Conservation (phyloP, 2,113 vertebrate species). For the Callaeas wilsoni region DNA sequence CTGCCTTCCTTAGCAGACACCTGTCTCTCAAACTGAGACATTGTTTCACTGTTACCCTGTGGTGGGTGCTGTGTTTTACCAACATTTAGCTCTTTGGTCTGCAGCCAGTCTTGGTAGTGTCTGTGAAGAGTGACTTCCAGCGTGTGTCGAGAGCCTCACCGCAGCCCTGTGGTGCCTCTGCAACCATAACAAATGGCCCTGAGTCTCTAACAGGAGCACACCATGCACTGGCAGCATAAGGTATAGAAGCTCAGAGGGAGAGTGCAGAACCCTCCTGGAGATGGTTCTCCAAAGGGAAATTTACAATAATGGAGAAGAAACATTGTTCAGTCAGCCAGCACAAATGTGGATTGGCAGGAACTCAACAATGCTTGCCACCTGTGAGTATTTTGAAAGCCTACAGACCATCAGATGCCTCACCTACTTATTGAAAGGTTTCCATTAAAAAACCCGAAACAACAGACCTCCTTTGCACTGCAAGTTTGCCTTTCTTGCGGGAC, state of each 20-base stretch:
- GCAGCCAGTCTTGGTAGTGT: not conserved
- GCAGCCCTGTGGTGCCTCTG: not conserved
- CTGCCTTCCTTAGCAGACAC: too few relatives aligned
- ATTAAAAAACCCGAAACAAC: not conserved
- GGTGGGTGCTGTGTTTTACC: not conserved
- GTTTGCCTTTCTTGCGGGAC: not conserved
- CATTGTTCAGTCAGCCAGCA: not conserved
- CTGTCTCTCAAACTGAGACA: too few relatives aligned
- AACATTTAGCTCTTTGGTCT: not conserved
- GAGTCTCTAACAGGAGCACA: not conserved
- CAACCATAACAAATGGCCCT: not conserved
- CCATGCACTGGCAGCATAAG: rapidly evolving
- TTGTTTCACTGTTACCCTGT: not conserved
- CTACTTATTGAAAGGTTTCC: not conserved
- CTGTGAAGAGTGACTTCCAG: not conserved
- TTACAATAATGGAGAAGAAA: not conserved
- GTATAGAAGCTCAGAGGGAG: not conserved
- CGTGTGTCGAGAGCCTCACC: not conserved
- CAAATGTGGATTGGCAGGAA: not conserved
- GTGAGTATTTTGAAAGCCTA: not conserved
- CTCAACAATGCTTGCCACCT: not conserved
- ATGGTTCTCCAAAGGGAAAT: not conserved
- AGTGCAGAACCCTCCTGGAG: not conserved
- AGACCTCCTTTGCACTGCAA: not conserved
- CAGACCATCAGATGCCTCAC: not conserved